phyloP scores from a whole-genome alignment of 1,140 invertebrate genomes.

The Calephelis nemesis region DNA sequence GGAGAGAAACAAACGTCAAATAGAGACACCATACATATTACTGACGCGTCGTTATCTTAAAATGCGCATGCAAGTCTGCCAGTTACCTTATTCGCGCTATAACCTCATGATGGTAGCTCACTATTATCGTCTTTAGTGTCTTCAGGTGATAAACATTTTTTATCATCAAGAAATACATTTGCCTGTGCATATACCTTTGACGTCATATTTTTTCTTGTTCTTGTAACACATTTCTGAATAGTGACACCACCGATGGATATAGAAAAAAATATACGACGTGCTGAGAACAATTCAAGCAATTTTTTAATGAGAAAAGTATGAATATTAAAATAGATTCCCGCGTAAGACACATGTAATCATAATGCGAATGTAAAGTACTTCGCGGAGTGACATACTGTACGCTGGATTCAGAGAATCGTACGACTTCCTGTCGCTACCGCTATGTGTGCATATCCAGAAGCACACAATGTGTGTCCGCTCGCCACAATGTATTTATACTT shows the following conservation, averaged over 20 bases:
- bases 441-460: constrained; percentile 43
- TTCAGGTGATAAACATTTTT: too few relatives aligned
- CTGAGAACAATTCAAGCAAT: not conserved
- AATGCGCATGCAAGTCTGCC: too few relatives aligned
- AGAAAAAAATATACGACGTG: not conserved
- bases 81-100: too few relatives aligned
- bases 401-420: constrained; percentile 58
- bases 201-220: too few relatives aligned
- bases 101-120: too few relatives aligned
- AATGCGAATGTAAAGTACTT: constrained; percentile 50
- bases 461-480: constrained; percentile 36
- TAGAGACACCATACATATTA: too few relatives aligned
- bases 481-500: not conserved
- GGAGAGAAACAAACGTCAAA: too few relatives aligned
- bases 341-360: constrained; percentile 38
- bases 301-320: constrained; percentile 4
- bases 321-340: constrained; percentile 1
- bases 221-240: too few relatives aligned
- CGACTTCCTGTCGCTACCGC: constrained; percentile 55
- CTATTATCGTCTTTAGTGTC: too few relatives aligned
- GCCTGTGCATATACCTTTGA: too few relatives aligned
- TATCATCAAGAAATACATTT: too few relatives aligned
- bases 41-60: too few relatives aligned
- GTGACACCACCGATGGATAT: not conserved
- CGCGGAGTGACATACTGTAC: constrained; percentile 45